These are phyloP conservation scores for Stercorarius parasiticus DNA, from an alignment of 2,113 vertebrate genomes.

Conservation along the genomic window DNA sequence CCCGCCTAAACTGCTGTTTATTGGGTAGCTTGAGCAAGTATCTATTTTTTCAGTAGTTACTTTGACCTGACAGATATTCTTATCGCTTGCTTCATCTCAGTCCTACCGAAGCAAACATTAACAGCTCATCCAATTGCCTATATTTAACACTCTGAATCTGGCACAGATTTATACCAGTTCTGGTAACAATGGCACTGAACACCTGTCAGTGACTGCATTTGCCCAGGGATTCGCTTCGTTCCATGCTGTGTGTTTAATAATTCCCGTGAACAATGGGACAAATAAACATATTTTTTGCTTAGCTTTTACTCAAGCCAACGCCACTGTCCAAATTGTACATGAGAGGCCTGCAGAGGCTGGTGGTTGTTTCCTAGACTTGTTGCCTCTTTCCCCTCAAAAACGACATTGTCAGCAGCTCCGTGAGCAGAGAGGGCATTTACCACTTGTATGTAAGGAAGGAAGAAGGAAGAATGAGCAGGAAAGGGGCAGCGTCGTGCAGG, in stretches of 20 bases:
- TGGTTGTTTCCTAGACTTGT: conserved; percentile 35
- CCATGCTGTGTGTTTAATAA: not conserved
- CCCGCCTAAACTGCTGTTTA: not conserved
- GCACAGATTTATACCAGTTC: not conserved
- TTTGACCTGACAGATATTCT: not conserved
- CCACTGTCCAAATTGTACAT: conserved; percentile 15
- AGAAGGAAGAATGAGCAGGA: conserved; percentile 61
- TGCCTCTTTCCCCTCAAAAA: conserved; percentile 27
- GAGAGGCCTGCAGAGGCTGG: conserved; percentile 31
- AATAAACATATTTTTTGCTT: not conserved
- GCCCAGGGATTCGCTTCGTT: conserved; percentile 33
- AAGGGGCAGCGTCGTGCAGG: not conserved
- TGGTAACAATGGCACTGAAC: conserved; percentile 48
- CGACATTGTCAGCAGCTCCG: not conserved
- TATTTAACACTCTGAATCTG: conserved; percentile 29
- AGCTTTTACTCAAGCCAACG: conserved; percentile 6
- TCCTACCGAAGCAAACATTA: not conserved
- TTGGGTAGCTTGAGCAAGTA: not conserved
- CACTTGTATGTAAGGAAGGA: conserved; percentile 62
- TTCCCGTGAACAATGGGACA: conserved; percentile 3
- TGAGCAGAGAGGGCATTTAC: conserved; percentile 21
- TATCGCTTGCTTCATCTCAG: not conserved
- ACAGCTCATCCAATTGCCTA: not conserved
- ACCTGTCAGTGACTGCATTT: conserved; percentile 42
- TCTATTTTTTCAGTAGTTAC: not conserved